Conservation (phyloP, 2,113 vertebrate genomes). For the Cisticola juncidis region DNA sequence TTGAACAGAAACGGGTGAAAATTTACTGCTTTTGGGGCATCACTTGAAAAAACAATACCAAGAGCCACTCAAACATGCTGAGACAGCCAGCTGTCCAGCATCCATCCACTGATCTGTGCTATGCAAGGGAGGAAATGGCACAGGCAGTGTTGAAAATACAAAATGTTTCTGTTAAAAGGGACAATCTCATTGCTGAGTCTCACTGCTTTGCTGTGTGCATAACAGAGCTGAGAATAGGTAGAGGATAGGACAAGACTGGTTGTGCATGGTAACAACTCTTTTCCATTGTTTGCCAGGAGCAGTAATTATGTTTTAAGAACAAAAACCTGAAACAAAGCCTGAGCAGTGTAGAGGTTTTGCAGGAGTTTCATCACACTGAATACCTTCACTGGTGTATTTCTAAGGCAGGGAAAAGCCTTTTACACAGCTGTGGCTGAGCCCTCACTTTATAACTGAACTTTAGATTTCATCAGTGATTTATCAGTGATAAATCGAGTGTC, state of each 20-base stretch:
- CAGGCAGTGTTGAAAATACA: not conserved
- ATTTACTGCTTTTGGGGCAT: not conserved
- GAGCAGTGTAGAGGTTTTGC: not conserved
- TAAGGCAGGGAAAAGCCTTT: slow-evolving; percentile 33
- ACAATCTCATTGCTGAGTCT: not conserved
- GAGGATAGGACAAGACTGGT: not conserved
- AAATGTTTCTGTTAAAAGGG: not conserved
- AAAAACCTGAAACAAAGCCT: not conserved
- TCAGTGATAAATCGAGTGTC: slow-evolving; percentile 59
- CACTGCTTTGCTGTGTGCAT: not conserved
- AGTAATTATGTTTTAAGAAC: not conserved
- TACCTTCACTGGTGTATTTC: not conserved
- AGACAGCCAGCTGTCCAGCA: not conserved
- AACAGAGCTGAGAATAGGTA: not conserved
- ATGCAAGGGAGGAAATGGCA: not conserved
- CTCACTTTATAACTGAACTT: slow-evolving; percentile 47
- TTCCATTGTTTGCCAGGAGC: not conserved
- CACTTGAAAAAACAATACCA: not conserved
- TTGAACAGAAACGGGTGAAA: not conserved
- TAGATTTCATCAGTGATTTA: slow-evolving; percentile 62
- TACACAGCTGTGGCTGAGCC: slow-evolving; percentile 21
- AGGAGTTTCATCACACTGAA: not conserved
- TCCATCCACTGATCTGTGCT: not conserved
- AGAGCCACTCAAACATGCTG: not conserved
- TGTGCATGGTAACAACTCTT: not conserved